Base-by-base conservation (phyloP, 2,113 vertebrate species). In the Haliaeetus leucogaster region DNA sequence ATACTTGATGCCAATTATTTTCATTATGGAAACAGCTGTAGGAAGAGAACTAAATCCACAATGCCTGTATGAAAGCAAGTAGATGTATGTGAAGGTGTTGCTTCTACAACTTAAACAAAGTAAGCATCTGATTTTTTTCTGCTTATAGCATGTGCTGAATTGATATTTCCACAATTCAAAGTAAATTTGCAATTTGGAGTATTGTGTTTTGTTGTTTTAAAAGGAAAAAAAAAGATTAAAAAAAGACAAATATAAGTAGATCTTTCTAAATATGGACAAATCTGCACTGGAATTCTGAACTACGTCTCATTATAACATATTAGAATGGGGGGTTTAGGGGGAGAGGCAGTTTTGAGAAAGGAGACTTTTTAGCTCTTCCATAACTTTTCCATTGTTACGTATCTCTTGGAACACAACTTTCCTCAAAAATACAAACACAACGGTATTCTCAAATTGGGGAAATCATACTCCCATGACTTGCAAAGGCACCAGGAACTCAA, bases 271-370 rank as follows among this genome's bases (percentile, higher is more conserved):
- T 38, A 71, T 10, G 15, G 9, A 45, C 19, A 40, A 59, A 47
- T 26, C 30, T 61, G 9, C 30, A 68, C 25, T 34, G 18, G 18
- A 62, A 59, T 79, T 82, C n/a, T 61, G 6, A 65, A 50, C 6
- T 50, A 45, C 7, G 25, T 58, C 21, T 85, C 15, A 30, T 26
- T 53, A 29, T 38, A 84, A 32, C 4, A 13, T 25, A 12, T 4
- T 45, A 52, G 21, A 36, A 34, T 76, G 11, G 26, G 63, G 8
- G 5, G 0, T n/a, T 1, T 10, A 48, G 7, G 8, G 19, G 2
- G 25, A 36, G 25, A 52, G 70, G 26, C 27, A 43, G 20, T 62
- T 82, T 27, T 83, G 45, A 76, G 29, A 26, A 82, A 68, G 9
- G 22, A 74, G 8, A 30, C 2, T 36, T 73, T 50, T 79, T 48